Conservation (phyloP, 2,888 invertebrate species). For the Gibbula magus region DNA sequence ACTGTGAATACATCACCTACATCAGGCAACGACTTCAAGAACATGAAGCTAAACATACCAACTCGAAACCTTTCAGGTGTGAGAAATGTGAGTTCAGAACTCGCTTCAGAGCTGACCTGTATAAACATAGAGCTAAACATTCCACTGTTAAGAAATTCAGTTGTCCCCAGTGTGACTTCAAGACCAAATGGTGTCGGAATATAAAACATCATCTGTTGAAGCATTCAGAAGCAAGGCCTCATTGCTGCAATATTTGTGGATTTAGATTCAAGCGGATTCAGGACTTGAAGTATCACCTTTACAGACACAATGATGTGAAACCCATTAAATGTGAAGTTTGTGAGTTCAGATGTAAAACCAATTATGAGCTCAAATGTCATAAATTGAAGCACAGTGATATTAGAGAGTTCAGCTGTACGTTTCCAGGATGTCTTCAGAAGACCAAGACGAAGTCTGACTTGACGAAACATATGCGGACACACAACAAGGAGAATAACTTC, state of each 20-base stretch:
- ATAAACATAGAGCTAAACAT: conserved; percentile 50
- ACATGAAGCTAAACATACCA: conserved; percentile 58
- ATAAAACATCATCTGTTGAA: conserved; percentile 46
- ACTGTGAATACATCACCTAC: conserved; percentile 49
- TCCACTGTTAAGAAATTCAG: conserved; percentile 46
- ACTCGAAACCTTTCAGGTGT: conserved; percentile 55
- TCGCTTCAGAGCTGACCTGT: conserved; percentile 45
- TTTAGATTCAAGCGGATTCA: conserved; percentile 49
- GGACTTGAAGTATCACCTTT: conserved; percentile 55
- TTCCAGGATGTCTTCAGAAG: conserved; percentile 51
- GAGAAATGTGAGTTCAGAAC: conserved; percentile 48
- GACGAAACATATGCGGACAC: conserved; percentile 57
- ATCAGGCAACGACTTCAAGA: conserved; percentile 39
- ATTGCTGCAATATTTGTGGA: conserved; percentile 50
- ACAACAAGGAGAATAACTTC: conserved; percentile 44
- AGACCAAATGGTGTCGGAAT: conserved; percentile 56
- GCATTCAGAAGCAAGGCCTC: conserved; percentile 49
- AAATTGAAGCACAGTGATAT: conserved; percentile 54
- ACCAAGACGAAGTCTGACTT: conserved; percentile 61
- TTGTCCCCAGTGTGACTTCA: conserved; percentile 55
- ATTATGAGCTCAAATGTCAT: conserved; percentile 59
- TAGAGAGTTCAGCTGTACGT: conserved; percentile 51
- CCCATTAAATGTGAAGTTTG: conserved; percentile 56
- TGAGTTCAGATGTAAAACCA: conserved; percentile 60
- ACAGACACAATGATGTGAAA: conserved; percentile 55